Percentiles rank a stretch among this genome's conserved stretches.
These are phyloP conservation scores for Philypnodon macrostomus DNA, from an alignment of 2,797 vertebrate genomes.

Conservation along the genomic window DNA sequence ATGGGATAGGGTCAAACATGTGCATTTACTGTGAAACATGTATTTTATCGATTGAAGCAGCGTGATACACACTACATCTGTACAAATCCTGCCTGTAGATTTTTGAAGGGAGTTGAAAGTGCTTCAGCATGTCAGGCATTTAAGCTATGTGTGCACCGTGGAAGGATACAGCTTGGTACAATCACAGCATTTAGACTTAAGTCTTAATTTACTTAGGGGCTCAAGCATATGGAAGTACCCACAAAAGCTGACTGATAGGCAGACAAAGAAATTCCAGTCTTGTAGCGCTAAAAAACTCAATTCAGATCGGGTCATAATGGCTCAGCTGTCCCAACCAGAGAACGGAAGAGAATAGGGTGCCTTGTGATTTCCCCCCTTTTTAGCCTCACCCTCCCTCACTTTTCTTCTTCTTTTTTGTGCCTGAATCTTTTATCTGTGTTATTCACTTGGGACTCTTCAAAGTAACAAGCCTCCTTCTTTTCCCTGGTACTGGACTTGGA, in stretches of 20 bases:
- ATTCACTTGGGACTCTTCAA: constrained; percentile 94
- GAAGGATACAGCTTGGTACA: constrained; percentile 78
- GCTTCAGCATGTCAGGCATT: constrained; percentile 68
- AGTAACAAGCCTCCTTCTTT: constrained; percentile 92
- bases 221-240: constrained; percentile 85
- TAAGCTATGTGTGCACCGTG: constrained; percentile 71
- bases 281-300: constrained; percentile 84
- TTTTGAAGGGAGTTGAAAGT: constrained; percentile 35
- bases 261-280: constrained; percentile 94
- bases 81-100: constrained; percentile 36
- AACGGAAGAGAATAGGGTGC: constrained; percentile 92
- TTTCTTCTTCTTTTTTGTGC: constrained; percentile 77
- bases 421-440: constrained; percentile 97
- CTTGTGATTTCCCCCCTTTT: constrained; percentile 89
- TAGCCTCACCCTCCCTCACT: constrained; percentile 64
- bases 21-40: constrained; percentile 52
- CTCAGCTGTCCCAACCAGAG: constrained; percentile 97
- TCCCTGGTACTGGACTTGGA: constrained; percentile 88
- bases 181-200: constrained; percentile 85
- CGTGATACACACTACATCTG: constrained; percentile 39
- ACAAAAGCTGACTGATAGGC: constrained; percentile 88
- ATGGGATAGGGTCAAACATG: constrained; percentile 50
- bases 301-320: constrained; percentile 94
- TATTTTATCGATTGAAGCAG: constrained; percentile 59
- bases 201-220: constrained; percentile 86